Evolutionary conservation across 2,888 invertebrate genomes (phyloP).

Genomic region (Scaptomyza cyrtandrae): DNA sequence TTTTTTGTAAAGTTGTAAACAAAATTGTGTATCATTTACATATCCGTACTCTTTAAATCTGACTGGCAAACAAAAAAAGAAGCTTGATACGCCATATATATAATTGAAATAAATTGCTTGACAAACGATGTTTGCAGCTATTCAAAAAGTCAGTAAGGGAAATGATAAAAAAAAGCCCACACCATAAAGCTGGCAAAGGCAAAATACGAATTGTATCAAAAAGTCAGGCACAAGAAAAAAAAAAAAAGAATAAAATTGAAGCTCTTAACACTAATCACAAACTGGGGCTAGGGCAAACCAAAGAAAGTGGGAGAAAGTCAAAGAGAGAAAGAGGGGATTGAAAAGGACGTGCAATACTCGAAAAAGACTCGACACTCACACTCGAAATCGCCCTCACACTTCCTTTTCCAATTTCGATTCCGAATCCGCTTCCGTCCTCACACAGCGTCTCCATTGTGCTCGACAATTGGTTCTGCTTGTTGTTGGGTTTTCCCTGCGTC

Average conservation of each 20-base stretch:
- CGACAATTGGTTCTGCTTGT: conserved; percentile 42
- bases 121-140: conserved; percentile 64
- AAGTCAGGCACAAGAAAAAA: conserved; percentile 1
- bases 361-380: conserved; percentile 21
- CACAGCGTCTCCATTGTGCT: conserved; percentile 55
- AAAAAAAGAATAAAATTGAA: conserved; percentile 16
- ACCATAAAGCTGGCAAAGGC: conserved; percentile 23
- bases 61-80: background rate
- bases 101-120: conserved; percentile 80
- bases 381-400: conserved; percentile 26
- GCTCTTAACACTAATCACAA: conserved; percentile 70
- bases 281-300: conserved; percentile 15
- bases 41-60: background rate
- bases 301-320: background rate
- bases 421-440: conserved; percentile 64
- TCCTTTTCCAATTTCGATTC: conserved; percentile 46
- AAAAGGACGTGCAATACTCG: conserved; percentile 10
- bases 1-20: too few relatives aligned
- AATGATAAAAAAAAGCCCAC: conserved; percentile 34
- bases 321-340: background rate
- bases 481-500: conserved; percentile 51
- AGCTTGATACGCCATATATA: conserved; percentile 37
- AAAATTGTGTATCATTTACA: too few relatives aligned
- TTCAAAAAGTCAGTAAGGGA: conserved; percentile 16
- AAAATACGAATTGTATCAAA: conserved; percentile 31